Conservation (phyloP, 1,140 invertebrate species). For the Hirudo medicinalis region DNA sequence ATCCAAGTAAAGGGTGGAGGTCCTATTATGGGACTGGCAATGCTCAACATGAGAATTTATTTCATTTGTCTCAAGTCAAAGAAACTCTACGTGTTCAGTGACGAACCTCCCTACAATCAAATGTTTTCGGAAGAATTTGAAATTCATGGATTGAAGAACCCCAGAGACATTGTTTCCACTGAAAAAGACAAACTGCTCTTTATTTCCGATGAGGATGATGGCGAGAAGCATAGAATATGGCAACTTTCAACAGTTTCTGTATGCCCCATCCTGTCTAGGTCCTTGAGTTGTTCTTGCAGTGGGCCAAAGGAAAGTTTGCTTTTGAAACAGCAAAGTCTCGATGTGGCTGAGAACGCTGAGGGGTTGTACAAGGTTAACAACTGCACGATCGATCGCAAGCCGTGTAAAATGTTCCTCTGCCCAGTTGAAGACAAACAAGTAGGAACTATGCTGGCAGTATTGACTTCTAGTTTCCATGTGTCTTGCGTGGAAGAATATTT, state of each 20-base stretch:
- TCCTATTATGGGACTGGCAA: neutral
- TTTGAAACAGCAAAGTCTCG: neutral
- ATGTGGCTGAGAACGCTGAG: neutral
- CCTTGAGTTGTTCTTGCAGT: neutral
- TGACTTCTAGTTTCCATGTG: neutral
- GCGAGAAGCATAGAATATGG: neutral
- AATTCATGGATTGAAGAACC: neutral
- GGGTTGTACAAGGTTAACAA: neutral
- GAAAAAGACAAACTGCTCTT: neutral
- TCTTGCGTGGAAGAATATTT: neutral
- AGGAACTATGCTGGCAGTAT: neutral
- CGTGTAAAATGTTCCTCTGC: neutral
- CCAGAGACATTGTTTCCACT: neutral
- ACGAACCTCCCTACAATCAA: neutral
- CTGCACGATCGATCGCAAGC: neutral
- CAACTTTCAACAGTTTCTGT: neutral
- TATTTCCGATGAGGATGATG: neutral
- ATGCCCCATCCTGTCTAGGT: neutral
- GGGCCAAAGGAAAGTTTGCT: neutral
- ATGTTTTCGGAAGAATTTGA: constrained; percentile 5
- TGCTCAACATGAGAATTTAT: neutral
- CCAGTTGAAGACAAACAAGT: neutral
- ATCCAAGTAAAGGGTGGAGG: neutral
- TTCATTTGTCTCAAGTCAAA: neutral
- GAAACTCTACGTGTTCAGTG: neutral